Base-by-base conservation (phyloP, 1,140 invertebrate species). In the Nautilus pompilius region DNA sequence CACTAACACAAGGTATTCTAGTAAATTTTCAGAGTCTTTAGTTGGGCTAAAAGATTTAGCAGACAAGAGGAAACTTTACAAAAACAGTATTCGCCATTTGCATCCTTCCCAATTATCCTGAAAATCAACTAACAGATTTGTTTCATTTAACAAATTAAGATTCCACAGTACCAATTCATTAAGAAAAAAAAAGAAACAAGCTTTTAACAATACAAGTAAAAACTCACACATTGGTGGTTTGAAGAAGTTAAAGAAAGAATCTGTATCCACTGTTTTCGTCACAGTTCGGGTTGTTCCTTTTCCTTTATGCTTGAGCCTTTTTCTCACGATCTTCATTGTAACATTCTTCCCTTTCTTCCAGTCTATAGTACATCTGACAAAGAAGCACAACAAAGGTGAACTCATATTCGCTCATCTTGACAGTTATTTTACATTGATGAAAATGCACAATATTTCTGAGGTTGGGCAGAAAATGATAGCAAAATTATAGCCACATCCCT, bases 181-280 rank as follows among this genome's bases (percentile, higher is more conserved):
- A 41, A 22, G n/a, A 33, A 46, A 45, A 5, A 60, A 48, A n/a
- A 60, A 15, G 10, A 32, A 15, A 17, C 2, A 46, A 26, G 10
- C 2, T 15, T 2, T n/a, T 17, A 15, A 30, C n/a, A 5, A 4
- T 51, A 54, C 22, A 36, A 22, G 41, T 26, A 49, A 63, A 64
- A 26, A 76, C 78, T 82, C 84, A 89, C 88, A 84, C 78, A 83
- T 63, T 28, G 95, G 95, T 41, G 96, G 95, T 68, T 86, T 89
- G 85, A 99, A 99, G 87, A 99, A 99, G 83, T 99, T 98, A 85
- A 99, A 99, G 86, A 99, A 99, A 0, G 96, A 99, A 67, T 87
- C 87, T 64, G 80, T 81, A 58, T 84, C 91, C 59, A 98, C 92
- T 63, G 91, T 93, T 87, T 98, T 98, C 13, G 92, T 95, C 55